Evolutionary conservation across 2,888 invertebrate species (phyloP).

Genomic region (Branchellion lobata): DNA sequence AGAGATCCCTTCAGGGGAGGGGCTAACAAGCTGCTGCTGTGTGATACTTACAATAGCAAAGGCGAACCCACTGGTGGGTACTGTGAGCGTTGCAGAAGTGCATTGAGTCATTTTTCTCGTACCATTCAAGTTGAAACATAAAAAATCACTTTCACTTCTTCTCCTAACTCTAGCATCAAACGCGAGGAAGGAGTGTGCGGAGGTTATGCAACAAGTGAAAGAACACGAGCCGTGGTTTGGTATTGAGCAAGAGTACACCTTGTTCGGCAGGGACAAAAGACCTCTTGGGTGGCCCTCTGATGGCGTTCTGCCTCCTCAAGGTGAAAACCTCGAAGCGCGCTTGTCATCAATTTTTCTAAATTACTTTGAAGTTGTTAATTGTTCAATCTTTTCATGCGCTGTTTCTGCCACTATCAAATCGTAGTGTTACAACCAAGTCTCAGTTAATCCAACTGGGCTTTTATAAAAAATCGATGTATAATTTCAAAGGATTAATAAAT

Average conservation of each 20-base stretch:
- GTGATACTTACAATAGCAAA: conserved; percentile 80
- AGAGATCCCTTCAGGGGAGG: conserved; percentile 87
- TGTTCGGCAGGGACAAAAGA: conserved; percentile 62
- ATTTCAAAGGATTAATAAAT: too few relatives aligned
- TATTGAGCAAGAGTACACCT: conserved; percentile 66
- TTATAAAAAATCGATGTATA: too few relatives aligned
- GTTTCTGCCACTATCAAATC: too few relatives aligned
- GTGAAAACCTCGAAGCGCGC: conserved; percentile 47
- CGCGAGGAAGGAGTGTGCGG: conserved; percentile 62
- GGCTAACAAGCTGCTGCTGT: conserved; percentile 83
- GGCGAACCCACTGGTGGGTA: conserved; percentile 74
- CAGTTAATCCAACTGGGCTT: too few relatives aligned
- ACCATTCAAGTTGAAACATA: neutral
- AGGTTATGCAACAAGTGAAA: conserved; percentile 63
- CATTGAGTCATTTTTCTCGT: neutral
- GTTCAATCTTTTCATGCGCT: too few relatives aligned
- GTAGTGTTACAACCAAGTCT: too few relatives aligned
- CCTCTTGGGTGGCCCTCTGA: conserved; percentile 60
- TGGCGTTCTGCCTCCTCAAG: conserved; percentile 55
- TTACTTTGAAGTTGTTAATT: too few relatives aligned
- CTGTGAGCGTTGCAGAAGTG: neutral
- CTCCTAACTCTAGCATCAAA: too few relatives aligned
- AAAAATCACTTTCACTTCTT: too few relatives aligned
- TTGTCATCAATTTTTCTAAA: too few relatives aligned
- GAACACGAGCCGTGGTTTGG: conserved; percentile 65